Conservation (phyloP, 2,888 invertebrate genomes). For the Leptothorax acervorum region DNA sequence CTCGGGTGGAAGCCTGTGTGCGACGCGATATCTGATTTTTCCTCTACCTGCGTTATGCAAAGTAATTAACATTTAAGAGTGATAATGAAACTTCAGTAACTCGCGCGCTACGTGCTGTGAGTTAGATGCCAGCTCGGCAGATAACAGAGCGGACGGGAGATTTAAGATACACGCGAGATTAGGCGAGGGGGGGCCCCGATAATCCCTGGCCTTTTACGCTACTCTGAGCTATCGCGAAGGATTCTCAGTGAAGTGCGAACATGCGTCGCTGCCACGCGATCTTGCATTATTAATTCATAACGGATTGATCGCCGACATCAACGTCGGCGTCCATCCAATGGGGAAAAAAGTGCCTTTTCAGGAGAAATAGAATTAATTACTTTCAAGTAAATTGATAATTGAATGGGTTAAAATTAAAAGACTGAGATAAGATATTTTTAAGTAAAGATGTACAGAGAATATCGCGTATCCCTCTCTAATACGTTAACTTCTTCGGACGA, state of each 20-base stretch:
- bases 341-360: too few species aligned
- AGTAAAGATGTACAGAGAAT: too few species aligned
- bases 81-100: conserved; percentile 54
- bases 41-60: conserved; percentile 44
- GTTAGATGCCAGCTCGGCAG: conserved; percentile 44
- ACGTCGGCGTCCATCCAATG: background rate
- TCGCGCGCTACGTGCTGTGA: conserved; percentile 45
- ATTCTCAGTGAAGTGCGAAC: conserved; percentile 27
- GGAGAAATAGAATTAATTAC: background rate
- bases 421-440: background rate
- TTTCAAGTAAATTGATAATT: background rate
- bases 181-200: conserved; percentile 18
- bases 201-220: conserved; percentile 29
- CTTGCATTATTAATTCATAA: conserved; percentile 26
- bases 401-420: background rate
- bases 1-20: conserved; percentile 30
- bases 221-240: conserved; percentile 32
- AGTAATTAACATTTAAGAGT: conserved; percentile 56
- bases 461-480: background rate
- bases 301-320: background rate
- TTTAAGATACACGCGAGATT: conserved; percentile 57
- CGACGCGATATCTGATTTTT: conserved; percentile 48
- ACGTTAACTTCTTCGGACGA: background rate
- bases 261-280: conserved; percentile 35
- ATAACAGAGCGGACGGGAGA: conserved; percentile 44